These are phyloP conservation scores for Orthonevra nobilis DNA, from an alignment of 2,888 invertebrate genomes.

Conservation along the genomic window DNA sequence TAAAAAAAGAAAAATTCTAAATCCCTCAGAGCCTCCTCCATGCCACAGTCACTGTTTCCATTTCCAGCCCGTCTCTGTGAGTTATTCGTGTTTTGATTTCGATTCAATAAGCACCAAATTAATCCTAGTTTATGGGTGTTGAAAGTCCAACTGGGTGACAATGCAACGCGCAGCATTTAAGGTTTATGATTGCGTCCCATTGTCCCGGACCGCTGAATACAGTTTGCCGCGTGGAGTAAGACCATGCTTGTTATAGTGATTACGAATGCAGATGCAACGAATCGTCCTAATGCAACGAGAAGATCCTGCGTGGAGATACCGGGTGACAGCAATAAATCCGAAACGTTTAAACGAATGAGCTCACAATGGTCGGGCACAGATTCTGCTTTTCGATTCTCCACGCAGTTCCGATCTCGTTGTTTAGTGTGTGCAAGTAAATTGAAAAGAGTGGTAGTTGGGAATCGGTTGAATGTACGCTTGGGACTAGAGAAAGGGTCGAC, in stretches of 20 bases:
- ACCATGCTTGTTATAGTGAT: slow-evolving; percentile 45
- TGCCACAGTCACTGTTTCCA: slow-evolving; percentile 12
- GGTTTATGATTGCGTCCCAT: slow-evolving; percentile 72
- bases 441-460: slow-evolving; percentile 3
- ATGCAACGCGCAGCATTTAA: slow-evolving; percentile 72
- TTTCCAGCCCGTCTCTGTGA: slow-evolving; percentile 54
- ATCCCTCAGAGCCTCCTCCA: slow-evolving; percentile 44
- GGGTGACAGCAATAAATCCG: slow-evolving; percentile 69
- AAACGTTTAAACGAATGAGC: slow-evolving; percentile 66
- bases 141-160: slow-evolving; percentile 75
- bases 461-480: not conserved
- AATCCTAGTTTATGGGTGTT: slow-evolving; percentile 80
- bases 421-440: slow-evolving; percentile 12
- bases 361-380: slow-evolving; percentile 45
- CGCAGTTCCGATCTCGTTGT: slow-evolving; percentile 11
- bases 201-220: slow-evolving; percentile 59
- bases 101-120: slow-evolving; percentile 80
- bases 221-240: slow-evolving; percentile 31
- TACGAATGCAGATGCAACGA: slow-evolving; percentile 70
- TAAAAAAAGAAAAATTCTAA: slow-evolving; percentile 30
- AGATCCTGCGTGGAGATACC: slow-evolving; percentile 60
- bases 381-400: slow-evolving; percentile 30
- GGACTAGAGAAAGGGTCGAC: not conserved
- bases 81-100: slow-evolving; percentile 78
- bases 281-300: slow-evolving; percentile 67